Evolutionary conservation across 2,888 invertebrate species (phyloP).

Genomic region (Sericinus montela): DNA sequence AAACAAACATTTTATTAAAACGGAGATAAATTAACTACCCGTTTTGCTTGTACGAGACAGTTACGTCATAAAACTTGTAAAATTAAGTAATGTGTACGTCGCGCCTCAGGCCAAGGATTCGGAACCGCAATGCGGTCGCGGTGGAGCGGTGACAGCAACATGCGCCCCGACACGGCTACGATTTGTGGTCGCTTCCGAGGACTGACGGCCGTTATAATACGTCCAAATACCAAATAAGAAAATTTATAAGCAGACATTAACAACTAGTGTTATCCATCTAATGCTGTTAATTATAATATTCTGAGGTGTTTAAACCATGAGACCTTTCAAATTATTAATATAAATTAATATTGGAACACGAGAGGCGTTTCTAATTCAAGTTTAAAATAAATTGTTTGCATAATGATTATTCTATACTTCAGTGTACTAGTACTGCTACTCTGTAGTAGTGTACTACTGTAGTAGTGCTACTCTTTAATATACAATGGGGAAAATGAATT

Average conservation of each 20-base stretch:
- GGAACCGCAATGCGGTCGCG: slow-evolving; percentile 33
- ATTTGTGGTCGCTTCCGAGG: background rate
- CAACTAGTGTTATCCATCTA: too few species aligned
- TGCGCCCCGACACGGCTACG: slow-evolving; percentile 15
- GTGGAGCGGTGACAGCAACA: slow-evolving; percentile 20
- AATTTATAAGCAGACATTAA: background rate
- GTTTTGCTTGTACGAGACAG: background rate
- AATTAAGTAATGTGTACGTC: background rate
- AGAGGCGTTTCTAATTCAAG: too few species aligned
- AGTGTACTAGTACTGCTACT: too few species aligned
- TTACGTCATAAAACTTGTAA: background rate
- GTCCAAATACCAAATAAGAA: background rate
- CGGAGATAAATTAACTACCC: background rate
- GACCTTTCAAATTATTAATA: too few species aligned
- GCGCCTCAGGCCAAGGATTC: slow-evolving; percentile 22
- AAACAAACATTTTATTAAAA: background rate
- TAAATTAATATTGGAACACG: too few species aligned
- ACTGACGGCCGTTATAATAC: too few species aligned
- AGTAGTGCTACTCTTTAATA: too few species aligned
- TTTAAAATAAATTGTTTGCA: too few species aligned
- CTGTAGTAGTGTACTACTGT: too few species aligned
- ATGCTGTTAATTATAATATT: too few species aligned
- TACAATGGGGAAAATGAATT: background rate
- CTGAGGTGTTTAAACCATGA: too few species aligned
- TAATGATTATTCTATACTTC: too few species aligned